Conservation (phyloP, 2,797 vertebrate species). For the Poeciliopsis paucimaculata region DNA sequence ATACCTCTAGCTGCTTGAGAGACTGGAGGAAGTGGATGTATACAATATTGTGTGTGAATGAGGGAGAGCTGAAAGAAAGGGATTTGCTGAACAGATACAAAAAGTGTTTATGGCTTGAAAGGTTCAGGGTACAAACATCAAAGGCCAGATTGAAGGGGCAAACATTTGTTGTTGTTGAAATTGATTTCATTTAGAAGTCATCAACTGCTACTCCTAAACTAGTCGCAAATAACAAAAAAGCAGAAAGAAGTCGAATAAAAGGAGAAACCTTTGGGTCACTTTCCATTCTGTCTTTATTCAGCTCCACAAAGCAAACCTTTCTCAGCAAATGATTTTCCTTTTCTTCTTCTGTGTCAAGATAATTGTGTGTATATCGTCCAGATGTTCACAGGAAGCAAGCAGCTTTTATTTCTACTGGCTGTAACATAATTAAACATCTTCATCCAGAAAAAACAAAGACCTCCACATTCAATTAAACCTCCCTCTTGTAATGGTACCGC, state of each 20-base stretch:
- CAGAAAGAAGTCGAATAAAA: conserved; percentile 11
- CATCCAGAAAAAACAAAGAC: conserved; percentile 1
- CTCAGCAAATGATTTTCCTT: conserved; percentile 15
- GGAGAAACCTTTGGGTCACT: conserved; percentile 24
- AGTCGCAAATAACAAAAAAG: conserved; percentile 52
- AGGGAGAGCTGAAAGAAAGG: not conserved
- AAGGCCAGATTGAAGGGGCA: conserved; percentile 41
- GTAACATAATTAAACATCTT: conserved; percentile 1
- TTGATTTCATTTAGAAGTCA: conserved; percentile 74
- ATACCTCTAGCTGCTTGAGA: conserved; percentile 17
- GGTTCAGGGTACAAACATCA: conserved; percentile 56
- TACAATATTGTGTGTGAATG: not conserved
- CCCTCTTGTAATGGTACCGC: not conserved
- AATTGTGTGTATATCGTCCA: conserved; percentile 27
- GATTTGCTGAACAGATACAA: conserved; percentile 61
- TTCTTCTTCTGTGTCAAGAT: conserved; percentile 13
- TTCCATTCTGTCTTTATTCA: conserved; percentile 11
- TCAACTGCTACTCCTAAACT: conserved; percentile 46
- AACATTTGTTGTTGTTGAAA: conserved; percentile 58
- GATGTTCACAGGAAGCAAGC: not conserved
- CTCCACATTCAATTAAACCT: not conserved
- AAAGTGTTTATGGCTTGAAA: conserved; percentile 52
- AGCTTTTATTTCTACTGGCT: not conserved
- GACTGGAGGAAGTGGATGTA: not conserved
- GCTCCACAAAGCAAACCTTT: conserved; percentile 3